phyloP scores from a whole-genome alignment of 1,140 invertebrate genomes.

The Bombus breviceps region DNA sequence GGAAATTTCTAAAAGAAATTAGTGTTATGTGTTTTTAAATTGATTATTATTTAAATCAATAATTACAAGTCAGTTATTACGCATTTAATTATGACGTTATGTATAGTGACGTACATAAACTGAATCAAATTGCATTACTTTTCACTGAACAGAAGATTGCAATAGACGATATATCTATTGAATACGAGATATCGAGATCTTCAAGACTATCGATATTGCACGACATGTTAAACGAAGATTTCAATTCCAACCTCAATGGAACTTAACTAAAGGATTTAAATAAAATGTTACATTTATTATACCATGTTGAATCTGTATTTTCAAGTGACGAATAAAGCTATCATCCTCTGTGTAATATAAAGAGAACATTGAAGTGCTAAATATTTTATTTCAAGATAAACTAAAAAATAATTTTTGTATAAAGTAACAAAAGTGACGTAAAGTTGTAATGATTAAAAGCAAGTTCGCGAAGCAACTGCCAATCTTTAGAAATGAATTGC shows the following conservation, averaged over 20 bases:
- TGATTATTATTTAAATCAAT: background rate
- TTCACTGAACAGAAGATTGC: background rate
- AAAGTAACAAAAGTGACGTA: constrained; percentile 55
- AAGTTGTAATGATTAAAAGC: constrained; percentile 69
- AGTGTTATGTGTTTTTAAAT: background rate
- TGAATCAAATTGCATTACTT: background rate
- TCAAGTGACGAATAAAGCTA: constrained; percentile 17
- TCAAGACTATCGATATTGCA: constrained; percentile 46
- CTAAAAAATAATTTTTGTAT: constrained; percentile 40
- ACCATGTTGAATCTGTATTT: background rate
- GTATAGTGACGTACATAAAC: background rate
- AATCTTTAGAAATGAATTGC: constrained; percentile 78
- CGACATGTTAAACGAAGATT: constrained; percentile 39
- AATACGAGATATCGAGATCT: constrained; percentile 53
- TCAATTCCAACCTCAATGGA: constrained; percentile 63
- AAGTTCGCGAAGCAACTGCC: constrained; percentile 57
- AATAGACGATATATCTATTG: background rate
- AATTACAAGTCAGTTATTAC: background rate
- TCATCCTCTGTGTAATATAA: background rate
- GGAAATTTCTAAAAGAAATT: background rate
- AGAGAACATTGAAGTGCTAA: background rate
- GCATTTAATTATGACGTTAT: background rate
- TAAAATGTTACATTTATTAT: constrained; percentile 43
- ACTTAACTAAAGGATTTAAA: constrained; percentile 33
- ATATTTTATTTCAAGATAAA: constrained; percentile 2